phyloP scores from a whole-genome alignment of 2,797 vertebrate species.

The Streptopelia turtur region DNA sequence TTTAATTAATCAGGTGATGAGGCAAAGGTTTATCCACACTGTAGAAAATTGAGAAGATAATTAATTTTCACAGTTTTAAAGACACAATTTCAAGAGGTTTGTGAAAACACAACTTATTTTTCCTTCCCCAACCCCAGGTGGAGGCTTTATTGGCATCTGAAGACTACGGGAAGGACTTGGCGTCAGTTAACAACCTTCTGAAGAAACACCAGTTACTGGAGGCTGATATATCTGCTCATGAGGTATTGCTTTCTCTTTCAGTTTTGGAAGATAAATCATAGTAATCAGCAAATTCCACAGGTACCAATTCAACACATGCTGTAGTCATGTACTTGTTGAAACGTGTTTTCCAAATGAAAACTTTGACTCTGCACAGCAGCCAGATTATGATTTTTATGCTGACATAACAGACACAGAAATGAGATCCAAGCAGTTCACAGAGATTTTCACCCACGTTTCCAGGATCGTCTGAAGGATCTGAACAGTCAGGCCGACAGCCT shows the following conservation, averaged over 20 bases:
- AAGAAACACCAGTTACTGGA: constrained; percentile 98
- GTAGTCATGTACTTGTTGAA: background rate
- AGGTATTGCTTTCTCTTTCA: constrained; percentile 78
- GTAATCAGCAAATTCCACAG: background rate
- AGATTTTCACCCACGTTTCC: fast-evolving
- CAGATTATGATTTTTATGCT: background rate
- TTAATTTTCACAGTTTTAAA: background rate
- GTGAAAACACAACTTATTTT: background rate
- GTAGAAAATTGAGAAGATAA: background rate
- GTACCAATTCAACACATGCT: background rate
- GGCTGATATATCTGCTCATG: constrained; percentile 97
- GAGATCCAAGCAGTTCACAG: background rate
- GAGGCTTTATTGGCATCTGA: constrained; percentile 97
- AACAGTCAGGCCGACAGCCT: constrained; percentile 96
- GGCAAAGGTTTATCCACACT: background rate
- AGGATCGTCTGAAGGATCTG: constrained; percentile 98
- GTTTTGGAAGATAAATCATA: background rate
- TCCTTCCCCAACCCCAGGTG: constrained; percentile 79
- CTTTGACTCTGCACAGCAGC: background rate
- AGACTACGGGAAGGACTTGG: constrained; percentile 98
- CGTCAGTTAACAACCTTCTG: constrained; percentile 97
- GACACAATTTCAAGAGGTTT: background rate
- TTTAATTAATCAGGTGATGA: background rate
- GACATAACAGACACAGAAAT: background rate
- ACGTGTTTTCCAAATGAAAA: background rate